Evolutionary conservation across 2,888 invertebrate genomes (phyloP), one percentile per base, ranked within the genome.

Genomic region (Euphydryas editha): DNA sequence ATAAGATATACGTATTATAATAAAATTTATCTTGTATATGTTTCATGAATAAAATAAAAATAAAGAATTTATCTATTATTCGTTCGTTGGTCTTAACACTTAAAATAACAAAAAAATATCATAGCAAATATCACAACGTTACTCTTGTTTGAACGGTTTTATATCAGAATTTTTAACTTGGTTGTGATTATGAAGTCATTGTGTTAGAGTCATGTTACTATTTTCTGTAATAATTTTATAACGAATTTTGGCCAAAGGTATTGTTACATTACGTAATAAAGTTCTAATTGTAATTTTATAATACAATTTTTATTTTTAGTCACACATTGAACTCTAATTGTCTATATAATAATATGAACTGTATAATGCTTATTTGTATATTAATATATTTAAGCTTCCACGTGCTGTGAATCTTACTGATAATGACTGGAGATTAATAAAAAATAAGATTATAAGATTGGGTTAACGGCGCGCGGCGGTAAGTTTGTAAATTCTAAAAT

Each of bases 71-170:
- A 30, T 8, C 8, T 20, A 24, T 11, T 44, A n/a, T 44, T n/a
- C 42, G 56, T 55, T 46, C 46, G 46, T 55, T 56, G 24, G 24
- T 17, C 44, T 47, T 47, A 39, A 47, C 44, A 30, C 42, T 44
- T 17, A 47, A 62, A 56, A 56, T 8, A 57, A 57, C 36, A 46
- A 56, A 56, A 56, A 36, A 61, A 18, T 7, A 47, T 30, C 55
- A 62, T 42, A 62, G 24, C 20, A 62, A 62, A 62, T 37, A 20
- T 47, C 47, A 46, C 56, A 62, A 49, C 62, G 56, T 47, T 21
- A 46, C 56, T 55, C 62, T 55, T 62, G 56, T 62, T 62, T 57
- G 17, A 58, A 58, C 57, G 47, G 46, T 56, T 62, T 62, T 47
- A 56, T 57, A 47, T 39, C 39, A 57, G 46, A 56, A 57, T 30